Evolutionary conservation across 2,113 vertebrate genomes (phyloP).

Genomic region (Arenaria interpres): DNA sequence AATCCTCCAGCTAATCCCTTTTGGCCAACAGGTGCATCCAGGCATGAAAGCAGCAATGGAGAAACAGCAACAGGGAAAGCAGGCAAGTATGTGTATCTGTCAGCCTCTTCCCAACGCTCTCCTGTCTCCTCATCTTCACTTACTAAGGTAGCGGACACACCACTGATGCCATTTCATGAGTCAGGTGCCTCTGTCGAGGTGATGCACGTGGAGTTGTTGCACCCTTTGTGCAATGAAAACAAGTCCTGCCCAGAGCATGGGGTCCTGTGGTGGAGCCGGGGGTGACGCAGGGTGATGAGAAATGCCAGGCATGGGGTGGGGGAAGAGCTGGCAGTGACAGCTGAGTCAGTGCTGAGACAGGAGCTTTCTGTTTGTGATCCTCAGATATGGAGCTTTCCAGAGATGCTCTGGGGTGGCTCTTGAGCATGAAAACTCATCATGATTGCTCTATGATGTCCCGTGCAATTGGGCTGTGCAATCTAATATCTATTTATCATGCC

Average conservation of each 20-base stretch:
- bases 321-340: not conserved
- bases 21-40: not conserved
- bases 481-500: fast-evolving
- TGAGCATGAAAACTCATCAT: fast-evolving
- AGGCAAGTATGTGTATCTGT: not conserved
- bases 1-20: not conserved
- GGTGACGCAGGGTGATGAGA: not conserved
- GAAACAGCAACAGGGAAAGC: not conserved
- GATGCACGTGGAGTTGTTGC: fast-evolving
- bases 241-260: not conserved
- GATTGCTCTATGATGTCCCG: not conserved
- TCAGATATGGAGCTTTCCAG: not conserved
- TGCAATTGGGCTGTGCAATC: fast-evolving
- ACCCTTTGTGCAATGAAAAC: not conserved
- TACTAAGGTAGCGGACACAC: not conserved
- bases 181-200: not conserved
- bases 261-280: fast-evolving
- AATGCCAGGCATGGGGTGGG: not conserved
- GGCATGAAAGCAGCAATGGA: not conserved
- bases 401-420: not conserved
- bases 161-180: not conserved
- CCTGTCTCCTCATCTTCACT: fast-evolving
- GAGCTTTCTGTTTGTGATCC: not conserved
- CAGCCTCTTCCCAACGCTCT: fast-evolving
- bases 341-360: not conserved